These are phyloP conservation scores for Gymnocheta viridis DNA, from an alignment of 2,888 invertebrate genomes.

Conservation along the genomic window DNA sequence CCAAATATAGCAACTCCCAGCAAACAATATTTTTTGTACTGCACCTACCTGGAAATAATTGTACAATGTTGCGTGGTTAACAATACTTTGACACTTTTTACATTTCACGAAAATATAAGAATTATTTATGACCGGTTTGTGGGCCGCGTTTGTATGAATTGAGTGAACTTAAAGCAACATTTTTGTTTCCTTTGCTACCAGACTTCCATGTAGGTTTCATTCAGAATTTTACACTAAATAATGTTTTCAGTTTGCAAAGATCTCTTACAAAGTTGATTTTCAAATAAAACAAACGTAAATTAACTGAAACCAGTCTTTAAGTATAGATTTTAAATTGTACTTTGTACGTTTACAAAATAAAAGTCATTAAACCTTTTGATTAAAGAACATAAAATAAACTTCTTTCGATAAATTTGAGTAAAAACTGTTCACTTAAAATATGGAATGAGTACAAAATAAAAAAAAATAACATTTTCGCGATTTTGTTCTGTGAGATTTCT, in stretches of 20 bases:
- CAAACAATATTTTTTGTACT: too few species aligned
- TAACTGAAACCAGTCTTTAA: conserved; percentile 27
- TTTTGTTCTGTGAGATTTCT: not conserved
- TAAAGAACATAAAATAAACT: too few species aligned
- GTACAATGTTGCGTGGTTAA: conserved; percentile 40
- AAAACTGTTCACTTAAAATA: not conserved
- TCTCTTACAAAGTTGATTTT: not conserved
- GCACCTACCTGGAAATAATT: too few species aligned
- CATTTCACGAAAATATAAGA: conserved; percentile 75
- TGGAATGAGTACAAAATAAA: not conserved
- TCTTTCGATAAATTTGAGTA: not conserved
- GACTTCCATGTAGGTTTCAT: conserved; percentile 44
- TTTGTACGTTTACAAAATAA: not conserved
- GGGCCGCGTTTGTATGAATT: conserved; percentile 5
- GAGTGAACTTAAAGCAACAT: not conserved
- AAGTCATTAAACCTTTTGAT: conserved; percentile 43
- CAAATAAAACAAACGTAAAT: not conserved
- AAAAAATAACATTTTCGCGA: not conserved
- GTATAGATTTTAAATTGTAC: not conserved
- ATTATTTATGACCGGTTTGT: conserved; percentile 77
- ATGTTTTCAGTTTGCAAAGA: not conserved
- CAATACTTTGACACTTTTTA: not conserved
- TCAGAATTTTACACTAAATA: not conserved
- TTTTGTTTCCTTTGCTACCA: conserved; percentile 17
- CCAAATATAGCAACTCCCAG: too few species aligned